These are phyloP conservation scores for Neolamprologus longior DNA, from an alignment of 2,113 vertebrate genomes.

Conservation along the genomic window DNA sequence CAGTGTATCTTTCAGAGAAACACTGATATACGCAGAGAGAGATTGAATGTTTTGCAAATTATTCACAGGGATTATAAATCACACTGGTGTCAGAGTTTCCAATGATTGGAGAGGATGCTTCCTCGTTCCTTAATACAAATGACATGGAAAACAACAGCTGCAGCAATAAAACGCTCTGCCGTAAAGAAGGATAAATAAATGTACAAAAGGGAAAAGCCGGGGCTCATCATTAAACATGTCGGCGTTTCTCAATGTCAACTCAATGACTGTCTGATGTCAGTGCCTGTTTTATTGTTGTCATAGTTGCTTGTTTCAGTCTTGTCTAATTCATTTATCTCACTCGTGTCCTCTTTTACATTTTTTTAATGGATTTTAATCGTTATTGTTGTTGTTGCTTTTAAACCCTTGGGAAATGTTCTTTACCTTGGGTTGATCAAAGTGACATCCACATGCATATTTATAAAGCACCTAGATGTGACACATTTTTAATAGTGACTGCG, in stretches of 20 bases:
- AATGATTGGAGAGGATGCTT: conserved; percentile 43
- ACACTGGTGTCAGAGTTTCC: conserved; percentile 47
- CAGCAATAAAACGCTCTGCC: conserved; percentile 55
- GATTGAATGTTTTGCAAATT: conserved; percentile 60
- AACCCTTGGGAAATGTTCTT: background rate
- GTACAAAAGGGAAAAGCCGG: conserved; percentile 27
- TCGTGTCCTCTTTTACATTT: background rate
- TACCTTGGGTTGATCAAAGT: background rate
- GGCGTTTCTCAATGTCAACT: conserved; percentile 16
- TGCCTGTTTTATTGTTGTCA: background rate
- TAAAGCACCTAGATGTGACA: background rate
- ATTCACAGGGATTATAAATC: conserved; percentile 63
- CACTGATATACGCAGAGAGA: background rate
- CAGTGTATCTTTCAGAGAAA: conserved; percentile 8
- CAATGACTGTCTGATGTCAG: conserved; percentile 6
- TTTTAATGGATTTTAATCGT: background rate
- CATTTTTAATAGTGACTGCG: background rate
- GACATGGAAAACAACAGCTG: conserved; percentile 66
- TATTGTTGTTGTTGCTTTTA: background rate
- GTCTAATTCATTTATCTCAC: conserved; percentile 1
- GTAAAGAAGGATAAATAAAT: conserved; percentile 57
- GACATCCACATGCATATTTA: background rate
- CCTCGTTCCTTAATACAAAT: conserved; percentile 55
- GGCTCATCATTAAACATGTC: conserved; percentile 38
- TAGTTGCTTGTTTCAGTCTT: background rate